These are phyloP conservation scores for Diplogasteroides magnus DNA, from an alignment of 1,140 invertebrate genomes.

Conservation along the genomic window DNA sequence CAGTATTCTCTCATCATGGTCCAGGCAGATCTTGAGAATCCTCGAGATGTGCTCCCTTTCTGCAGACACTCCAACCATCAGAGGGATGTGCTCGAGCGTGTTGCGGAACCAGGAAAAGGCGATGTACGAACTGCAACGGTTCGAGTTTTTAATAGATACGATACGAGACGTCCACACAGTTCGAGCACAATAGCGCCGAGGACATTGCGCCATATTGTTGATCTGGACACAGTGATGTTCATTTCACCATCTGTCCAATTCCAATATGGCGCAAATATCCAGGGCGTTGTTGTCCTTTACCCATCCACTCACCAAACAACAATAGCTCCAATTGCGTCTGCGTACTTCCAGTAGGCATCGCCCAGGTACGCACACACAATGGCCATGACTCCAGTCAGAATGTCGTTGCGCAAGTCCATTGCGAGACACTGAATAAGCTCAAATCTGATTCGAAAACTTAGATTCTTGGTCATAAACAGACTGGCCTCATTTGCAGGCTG, in stretches of 20 bases:
- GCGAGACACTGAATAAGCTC: constrained; percentile 26
- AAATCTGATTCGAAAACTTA: background rate
- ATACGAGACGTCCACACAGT: background rate
- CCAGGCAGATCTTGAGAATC: constrained; percentile 32
- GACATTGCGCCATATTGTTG: no score
- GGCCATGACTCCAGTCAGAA: constrained; percentile 39
- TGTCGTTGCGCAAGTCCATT: constrained; percentile 46
- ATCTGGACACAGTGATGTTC: no score
- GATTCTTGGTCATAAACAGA: background rate
- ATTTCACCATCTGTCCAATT: background rate
- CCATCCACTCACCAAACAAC: constrained; percentile 25
- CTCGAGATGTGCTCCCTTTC: constrained; percentile 27
- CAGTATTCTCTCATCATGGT: constrained; percentile 54
- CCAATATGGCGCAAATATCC: no score
- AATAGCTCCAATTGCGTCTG: constrained; percentile 33
- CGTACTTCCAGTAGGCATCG: constrained; percentile 32
- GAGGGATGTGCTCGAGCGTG: constrained; percentile 32
- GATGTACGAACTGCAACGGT: constrained; percentile 28
- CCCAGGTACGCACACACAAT: constrained; percentile 39
- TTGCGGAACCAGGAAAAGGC: constrained; percentile 33
- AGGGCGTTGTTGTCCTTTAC: background rate
- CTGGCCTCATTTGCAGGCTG: no score
- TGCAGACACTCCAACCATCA: constrained; percentile 28
- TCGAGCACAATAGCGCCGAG: no score
- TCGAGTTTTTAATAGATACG: background rate